These are phyloP conservation scores for Brachystomella parvula DNA, from an alignment of 1,140 invertebrate species.

Conservation along the genomic window DNA sequence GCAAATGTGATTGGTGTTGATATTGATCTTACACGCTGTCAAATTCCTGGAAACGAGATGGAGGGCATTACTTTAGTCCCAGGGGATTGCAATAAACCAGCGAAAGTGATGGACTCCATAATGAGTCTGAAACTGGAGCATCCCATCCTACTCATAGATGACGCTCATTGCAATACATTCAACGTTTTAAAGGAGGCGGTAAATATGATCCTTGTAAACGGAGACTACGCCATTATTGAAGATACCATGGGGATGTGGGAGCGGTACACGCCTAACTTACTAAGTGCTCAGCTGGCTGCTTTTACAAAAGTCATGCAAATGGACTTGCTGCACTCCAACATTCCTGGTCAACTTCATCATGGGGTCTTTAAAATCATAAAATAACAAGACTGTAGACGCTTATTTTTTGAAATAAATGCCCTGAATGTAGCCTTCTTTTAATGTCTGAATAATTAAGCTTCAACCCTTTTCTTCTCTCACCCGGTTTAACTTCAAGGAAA, in stretches of 20 bases:
- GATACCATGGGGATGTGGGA: conserved; percentile 14
- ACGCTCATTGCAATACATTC: conserved; percentile 12
- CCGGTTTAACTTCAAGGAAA: too few species aligned
- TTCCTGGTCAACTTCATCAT: background rate
- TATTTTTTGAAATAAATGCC: too few species aligned
- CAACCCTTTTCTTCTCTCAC: too few species aligned
- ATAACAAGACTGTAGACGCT: background rate
- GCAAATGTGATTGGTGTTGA: conserved; percentile 3
- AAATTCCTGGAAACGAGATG: conserved; percentile 2
- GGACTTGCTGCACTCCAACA: conserved; percentile 12
- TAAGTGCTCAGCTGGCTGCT: background rate
- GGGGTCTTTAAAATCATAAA: conserved; percentile 11
- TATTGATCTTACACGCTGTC: background rate
- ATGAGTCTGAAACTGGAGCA: background rate
- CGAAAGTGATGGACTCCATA: background rate
- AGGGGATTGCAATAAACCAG: conserved; percentile 10
- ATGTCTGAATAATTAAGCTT: too few species aligned
- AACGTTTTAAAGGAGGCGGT: conserved; percentile 7
- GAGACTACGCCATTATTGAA: conserved; percentile 8
- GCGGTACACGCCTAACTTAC: conserved; percentile 7
- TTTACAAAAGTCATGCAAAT: conserved; percentile 6
- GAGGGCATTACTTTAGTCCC: background rate
- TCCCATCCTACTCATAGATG: conserved; percentile 11
- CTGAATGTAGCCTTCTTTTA: too few species aligned
- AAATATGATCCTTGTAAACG: background rate